Percentiles rank a stretch among this genome's conserved stretches.
Conservation (phyloP, 2,113 vertebrate species). For the Oxyura jamaicensis region DNA sequence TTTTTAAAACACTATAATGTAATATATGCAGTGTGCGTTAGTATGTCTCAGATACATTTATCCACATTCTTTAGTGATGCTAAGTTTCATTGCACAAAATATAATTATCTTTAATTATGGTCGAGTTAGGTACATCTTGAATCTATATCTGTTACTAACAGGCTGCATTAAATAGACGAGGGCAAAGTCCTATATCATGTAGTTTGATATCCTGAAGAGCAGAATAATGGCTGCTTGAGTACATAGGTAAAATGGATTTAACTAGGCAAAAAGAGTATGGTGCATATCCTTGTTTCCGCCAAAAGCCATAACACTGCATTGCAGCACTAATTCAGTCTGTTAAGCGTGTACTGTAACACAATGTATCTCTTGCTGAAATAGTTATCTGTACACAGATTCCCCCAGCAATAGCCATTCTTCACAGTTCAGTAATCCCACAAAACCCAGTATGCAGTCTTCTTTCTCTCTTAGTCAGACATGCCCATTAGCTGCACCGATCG, state of each 20-base stretch:
- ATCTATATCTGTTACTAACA: background rate
- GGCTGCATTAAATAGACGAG: background rate
- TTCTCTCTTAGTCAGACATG: background rate
- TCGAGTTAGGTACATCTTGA: background rate
- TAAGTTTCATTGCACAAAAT: background rate
- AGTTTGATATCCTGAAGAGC: background rate
- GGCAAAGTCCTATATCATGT: background rate
- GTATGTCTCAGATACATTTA: background rate
- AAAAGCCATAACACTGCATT: slow-evolving; percentile 50
- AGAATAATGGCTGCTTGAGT: background rate
- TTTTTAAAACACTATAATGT: background rate
- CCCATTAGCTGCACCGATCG: background rate
- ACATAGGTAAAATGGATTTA: background rate
- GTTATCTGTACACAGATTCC: slow-evolving; percentile 15
- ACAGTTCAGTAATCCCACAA: background rate
- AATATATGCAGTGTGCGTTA: background rate
- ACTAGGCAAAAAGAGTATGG: background rate
- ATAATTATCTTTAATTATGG: background rate
- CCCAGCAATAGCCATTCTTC: background rate
- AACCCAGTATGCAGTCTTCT: background rate
- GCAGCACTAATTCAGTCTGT: slow-evolving; percentile 46
- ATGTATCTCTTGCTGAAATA: background rate
- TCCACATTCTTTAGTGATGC: too few relatives aligned
- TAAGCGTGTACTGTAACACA: background rate
- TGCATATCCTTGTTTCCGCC: background rate